These are phyloP conservation scores for Falco biarmicus DNA, from an alignment of 2,797 vertebrate genomes.

Conservation along the genomic window DNA sequence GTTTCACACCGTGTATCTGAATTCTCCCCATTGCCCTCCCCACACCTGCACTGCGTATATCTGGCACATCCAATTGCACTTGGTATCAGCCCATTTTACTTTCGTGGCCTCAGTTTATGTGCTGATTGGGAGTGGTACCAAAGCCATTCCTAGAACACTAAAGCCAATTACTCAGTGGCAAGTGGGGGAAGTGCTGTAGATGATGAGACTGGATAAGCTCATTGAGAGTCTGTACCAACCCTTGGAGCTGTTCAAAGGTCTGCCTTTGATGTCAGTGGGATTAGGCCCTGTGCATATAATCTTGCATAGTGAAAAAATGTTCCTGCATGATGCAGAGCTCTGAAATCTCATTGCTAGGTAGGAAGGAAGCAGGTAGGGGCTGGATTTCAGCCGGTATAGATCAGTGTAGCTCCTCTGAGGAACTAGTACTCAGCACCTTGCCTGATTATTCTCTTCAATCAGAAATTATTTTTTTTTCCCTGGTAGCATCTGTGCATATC, in stretches of 20 bases:
- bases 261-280: background rate
- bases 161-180: background rate
- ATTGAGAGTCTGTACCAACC: background rate
- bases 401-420: conserved; percentile 1
- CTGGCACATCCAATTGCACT: accelerated
- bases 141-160: background rate
- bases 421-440: conserved; percentile 54
- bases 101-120: background rate
- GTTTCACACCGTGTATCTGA: background rate
- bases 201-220: background rate
- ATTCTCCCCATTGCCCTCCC: background rate
- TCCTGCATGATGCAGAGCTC: background rate
- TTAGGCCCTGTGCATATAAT: background rate
- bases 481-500: conserved; percentile 27
- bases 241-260: background rate
- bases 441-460: background rate
- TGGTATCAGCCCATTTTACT: background rate
- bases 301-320: background rate
- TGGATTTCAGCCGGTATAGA: background rate
- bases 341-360: background rate
- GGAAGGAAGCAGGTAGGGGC: background rate
- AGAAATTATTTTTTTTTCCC: background rate
- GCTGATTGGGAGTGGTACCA: background rate
- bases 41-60: background rate
- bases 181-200: background rate